Base-by-base conservation (phyloP, 1,140 invertebrate genomes). In the Lepidurus arcticus region DNA sequence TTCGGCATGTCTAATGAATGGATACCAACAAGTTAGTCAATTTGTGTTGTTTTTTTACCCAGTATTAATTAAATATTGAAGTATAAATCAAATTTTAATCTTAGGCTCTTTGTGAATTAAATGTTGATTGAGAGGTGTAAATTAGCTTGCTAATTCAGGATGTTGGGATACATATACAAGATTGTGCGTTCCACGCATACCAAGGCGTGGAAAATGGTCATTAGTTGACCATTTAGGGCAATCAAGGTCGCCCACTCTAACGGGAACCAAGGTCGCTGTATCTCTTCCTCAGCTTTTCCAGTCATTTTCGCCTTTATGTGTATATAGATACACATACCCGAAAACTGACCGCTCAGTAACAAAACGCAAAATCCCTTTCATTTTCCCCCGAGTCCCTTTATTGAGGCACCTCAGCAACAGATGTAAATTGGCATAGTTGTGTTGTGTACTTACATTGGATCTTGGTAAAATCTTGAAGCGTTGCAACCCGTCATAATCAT, bases 191-290 rank as follows among this genome's bases (percentile, higher is more conserved):
- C 53, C 53, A 21, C 21, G 21, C 53, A 65, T 65, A n/a, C 53
- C 53, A 65, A 65, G 53, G 16, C 53, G 53, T 65, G 16, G 53
- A 65, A 65, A 65, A 21, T 65, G 53, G 21, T 21, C 53, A 65
- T 65, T 65, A 13, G 53, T 65, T 65, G 53, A 13, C 53, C 53
- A 65, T 65, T 65, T 65, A 65, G 21, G 53, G 53, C 53, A n/a
- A 65, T 16, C 53, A 65, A 65, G 53, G 53, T 65, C 53, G 53
- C 53, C 53, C 53, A 65, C 53, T 65, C 53, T 65, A 65, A 65
- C 53, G 53, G 53, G 53, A 65, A 65, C 53, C 53, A 65, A 65
- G 53, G 53, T 65, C 53, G 21, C 53, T 65, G 16, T 7, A 13
- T n/a, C 16, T 65, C 53, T 21, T 13, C 53, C 53, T n/a, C 21